Evolutionary conservation across 2,888 invertebrate genomes (phyloP), one percentile per base, ranked within the genome.

Genomic region (Drosophila cracens): DNA sequence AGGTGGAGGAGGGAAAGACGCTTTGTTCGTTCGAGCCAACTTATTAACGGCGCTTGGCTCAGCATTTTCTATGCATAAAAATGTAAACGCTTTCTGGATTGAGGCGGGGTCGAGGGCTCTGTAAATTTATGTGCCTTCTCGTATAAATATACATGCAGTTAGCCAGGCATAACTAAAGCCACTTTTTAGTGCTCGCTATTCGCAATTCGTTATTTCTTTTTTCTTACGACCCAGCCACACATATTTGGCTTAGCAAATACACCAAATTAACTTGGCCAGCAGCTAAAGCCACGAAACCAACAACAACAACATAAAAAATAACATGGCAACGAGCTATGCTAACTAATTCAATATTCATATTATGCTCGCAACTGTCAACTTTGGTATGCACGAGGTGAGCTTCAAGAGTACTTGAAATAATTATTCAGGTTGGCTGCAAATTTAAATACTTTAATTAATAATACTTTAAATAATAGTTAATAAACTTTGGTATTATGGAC

Each of bases 1-100:
- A 8, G 31, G 31, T 29, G 29, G 43, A 16, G 38, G 29, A 64
- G 54, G 29, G 48, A 65, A 13, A 52, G 59, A 82, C 2, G 36
- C 46, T 74, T 88, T 84, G 90, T 90, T 84, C 60, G 48, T 64
- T 66, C 61, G 53, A 69, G 74, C 70, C 84, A 85, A 90, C 90
- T 85, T 85, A 85, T 85, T 85, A 85, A 90, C 85, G 89, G 67
- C 72, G 85, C 78, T 90, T 90, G 89, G 71, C 76, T 83, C 87
- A 89, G 66, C 71, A 74, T 85, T 84, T 84, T 74, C 89, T 74
- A 90, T 85, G 90, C 85, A 85, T 85, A 78, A 89, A 84, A 89
- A 89, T 90, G 90, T 89, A 78, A 83, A 78, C 87, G 82, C 66
- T 64, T 61, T 53, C 57, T 53, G 78, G n/a, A n/a, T 29, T n/a